Evolutionary conservation across 23 tunicate genomes (phyloP), one percentile per base, ranked within the genome.

Genomic region (Aplidium turbinatum): DNA sequence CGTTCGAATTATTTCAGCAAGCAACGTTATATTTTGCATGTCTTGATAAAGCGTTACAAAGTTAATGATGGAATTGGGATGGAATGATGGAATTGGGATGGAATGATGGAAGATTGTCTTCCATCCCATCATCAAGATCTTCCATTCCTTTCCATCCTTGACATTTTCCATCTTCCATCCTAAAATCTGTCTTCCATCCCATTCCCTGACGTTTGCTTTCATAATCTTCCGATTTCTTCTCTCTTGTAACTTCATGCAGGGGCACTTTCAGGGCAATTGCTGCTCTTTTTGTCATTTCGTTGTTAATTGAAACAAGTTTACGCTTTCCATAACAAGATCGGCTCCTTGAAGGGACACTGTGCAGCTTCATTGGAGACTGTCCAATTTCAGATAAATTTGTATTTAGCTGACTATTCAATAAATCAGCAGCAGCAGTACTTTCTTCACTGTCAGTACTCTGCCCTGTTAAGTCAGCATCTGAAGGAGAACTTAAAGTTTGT

Each of bases 231-330:
- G n/a, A n/a, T n/a, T n/a, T 9, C 16, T 63, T 34, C 5, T 63
- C 48, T 7, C 18, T 25, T 63, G 42, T n/a, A 32, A 63, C 19
- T 63, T 63, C 19, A 4, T 63, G 48, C 23, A 5, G 45, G n/a
- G 70, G 70, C 20, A 63, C 70, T 7, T 63, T 34, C 48, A 25
- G 70, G 4, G 70, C 70, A 32, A 13, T 22, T 19, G 70, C 70
- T 7, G 28, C 45, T 63, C 40, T n/a, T n/a, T 63, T 63, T 32
- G 70, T 63, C 70, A 63, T 32, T 32, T 63, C 50, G 4, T 4
- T 4, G 11, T 26, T 63, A 32, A 63, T 63, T 6, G 19, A 34
- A 25, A 22, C n/a, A 63, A 63, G 70, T 25, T 63, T 63, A 23
- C 70, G 40, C 23, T 63, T 63, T 9, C 48, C 70, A 6, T 63